Base-by-base conservation (phyloP, 2,888 invertebrate genomes). In the Cloeon dipterum region DNA sequence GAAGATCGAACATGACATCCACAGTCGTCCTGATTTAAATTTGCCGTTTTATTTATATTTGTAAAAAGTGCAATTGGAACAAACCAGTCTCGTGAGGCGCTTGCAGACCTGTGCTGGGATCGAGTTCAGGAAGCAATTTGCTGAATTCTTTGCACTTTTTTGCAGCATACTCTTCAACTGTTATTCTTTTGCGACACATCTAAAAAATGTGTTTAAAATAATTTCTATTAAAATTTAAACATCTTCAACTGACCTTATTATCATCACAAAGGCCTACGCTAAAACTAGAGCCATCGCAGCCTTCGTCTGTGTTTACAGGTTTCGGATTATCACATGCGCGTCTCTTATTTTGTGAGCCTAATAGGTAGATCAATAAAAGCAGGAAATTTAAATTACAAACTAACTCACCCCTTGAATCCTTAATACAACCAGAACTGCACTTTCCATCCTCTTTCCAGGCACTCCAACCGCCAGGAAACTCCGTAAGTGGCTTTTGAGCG, bases 1-100 rank as follows among this genome's bases (percentile, higher is more conserved):
- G 56, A 77, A 81, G 47, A 81, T 69, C 16, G 78, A 72, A 51
- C 81, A 81, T 0, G 72, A 73, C 68, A 77, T 73, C 79, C 79
- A 79, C 47, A 73, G 63, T 19, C 74, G 67, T 44, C 59, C 71
- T 70, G 47, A 13, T 25, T 25, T 8, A 2, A 7, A 7, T 20
- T 2, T 3, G 3, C 7, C 5, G 20, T 3, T 5, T 20, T 7
- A 20, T 2, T 14, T 14, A 14, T 26, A 25, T 10, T 10, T 32
- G 2, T 5, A 33, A 11, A 13, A 33, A 2, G 13, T 8, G 16
- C 36, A 17, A 3, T 18, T 11, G 16, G 36, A 10, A 40, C 42
- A 56, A 52, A 67, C 71, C 68, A 33, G 63, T 58, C 50, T 78
- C 77, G 46, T 78, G 75, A 2, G 73, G 71, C 11, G 75, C 74